Base-by-base conservation (phyloP, 2,797 vertebrate species). In the Propithecus perrieri region DNA sequence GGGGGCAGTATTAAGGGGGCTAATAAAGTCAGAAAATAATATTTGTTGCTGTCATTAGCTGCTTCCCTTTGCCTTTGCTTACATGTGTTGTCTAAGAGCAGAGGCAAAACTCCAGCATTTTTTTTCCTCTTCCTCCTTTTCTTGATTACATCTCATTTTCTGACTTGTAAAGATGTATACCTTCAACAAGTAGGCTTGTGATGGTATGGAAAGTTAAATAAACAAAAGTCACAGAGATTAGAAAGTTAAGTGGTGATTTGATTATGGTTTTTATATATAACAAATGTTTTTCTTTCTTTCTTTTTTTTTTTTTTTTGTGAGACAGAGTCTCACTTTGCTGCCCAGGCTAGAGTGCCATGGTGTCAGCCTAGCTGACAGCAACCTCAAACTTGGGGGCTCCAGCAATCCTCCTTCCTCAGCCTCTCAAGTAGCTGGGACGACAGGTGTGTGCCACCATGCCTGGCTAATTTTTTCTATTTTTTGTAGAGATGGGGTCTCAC, bases 241-340 rank as follows among this genome's bases (percentile, higher is more conserved):
- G 63, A 96, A 96, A 94, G 69, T 24, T 95, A 57, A 81, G 11
- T 94, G 74, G 41, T 85, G 55, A 81, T 86, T 97, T 95, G 72
- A 95, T 97, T 96, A 61, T 79, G 35, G 46, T 89, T 71, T 91
- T 96, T 69, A 95, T 63, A 59, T 96, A 69, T 93, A 89, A 43
- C 41, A 89, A 41, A 38, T 76, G 30, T 91, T 94, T 91, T 92
- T 50, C 61, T 59, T 55, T 20, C 20, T 57, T 57, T 20, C 10
- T 24, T 57, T 30, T 57, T 57, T 59, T 55, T 61, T 30, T 61
- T 30, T 61, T 61, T 61, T 61, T 15, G 33, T 33, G 61, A 63
- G 61, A 63, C 12, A 63, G 13, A 63, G 6, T 33, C 30, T 63
- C 61, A 63, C 30, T 63, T 7, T 33, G 30, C 15, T 33, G 15